phyloP scores from a whole-genome alignment of 1,140 invertebrate genomes.

The Hetaerina americana region DNA sequence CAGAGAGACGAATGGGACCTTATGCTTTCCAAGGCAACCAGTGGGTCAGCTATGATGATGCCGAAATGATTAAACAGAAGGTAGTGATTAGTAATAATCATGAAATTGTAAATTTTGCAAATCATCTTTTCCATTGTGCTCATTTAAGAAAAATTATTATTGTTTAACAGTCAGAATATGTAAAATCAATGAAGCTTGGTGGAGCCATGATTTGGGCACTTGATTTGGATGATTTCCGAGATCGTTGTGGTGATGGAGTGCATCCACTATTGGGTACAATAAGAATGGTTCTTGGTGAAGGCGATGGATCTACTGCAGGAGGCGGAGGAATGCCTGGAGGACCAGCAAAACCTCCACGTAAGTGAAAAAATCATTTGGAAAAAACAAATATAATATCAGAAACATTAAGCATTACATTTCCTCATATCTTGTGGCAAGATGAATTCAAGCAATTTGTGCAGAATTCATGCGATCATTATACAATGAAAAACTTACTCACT shows the following conservation, averaged over 20 bases:
- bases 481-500: no score
- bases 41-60: conserved; percentile 82
- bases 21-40: conserved; percentile 74
- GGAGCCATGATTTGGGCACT: conserved; percentile 86
- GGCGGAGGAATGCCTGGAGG: no score
- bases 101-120: not conserved
- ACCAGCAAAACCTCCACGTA: no score
- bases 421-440: no score
- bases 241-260: conserved; percentile 50
- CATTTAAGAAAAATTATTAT: not conserved
- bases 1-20: conserved; percentile 62
- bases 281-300: conserved; percentile 45
- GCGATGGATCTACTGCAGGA: no score
- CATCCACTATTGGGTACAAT: conserved; percentile 62
- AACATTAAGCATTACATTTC: no score
- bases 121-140: not conserved
- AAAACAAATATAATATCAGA: no score
- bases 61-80: conserved; percentile 62
- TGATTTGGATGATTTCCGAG: conserved; percentile 42
- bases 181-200: conserved; percentile 59
- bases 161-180: conserved; percentile 42
- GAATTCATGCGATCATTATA: no score
- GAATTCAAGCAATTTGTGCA: no score
- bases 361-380: no score
- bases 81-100: conserved; percentile 19